These are phyloP conservation scores for Bombus superbus DNA, from an alignment of 1,140 invertebrate genomes.

Conservation along the genomic window DNA sequence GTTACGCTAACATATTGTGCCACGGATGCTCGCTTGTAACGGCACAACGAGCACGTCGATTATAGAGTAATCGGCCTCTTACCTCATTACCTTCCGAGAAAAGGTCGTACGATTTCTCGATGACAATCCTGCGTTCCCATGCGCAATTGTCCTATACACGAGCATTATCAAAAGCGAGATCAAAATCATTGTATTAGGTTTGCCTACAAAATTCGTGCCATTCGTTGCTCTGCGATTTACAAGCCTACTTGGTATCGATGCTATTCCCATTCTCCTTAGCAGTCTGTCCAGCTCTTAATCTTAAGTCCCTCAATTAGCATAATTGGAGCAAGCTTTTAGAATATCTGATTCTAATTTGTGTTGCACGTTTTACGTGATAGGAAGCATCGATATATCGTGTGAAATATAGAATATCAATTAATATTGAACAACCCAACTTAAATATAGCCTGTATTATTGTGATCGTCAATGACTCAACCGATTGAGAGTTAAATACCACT, in stretches of 20 bases:
- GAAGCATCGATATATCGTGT: no score
- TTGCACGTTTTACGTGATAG: no score
- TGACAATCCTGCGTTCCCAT: slow-evolving; percentile 32
- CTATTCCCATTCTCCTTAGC: no score
- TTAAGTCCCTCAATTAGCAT: no score
- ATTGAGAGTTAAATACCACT: not conserved
- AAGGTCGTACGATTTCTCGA: slow-evolving; percentile 46
- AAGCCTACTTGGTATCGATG: not conserved
- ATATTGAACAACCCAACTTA: no score
- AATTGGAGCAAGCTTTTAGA: no score
- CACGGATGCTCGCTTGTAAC: slow-evolving; percentile 15
- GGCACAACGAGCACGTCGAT: slow-evolving; percentile 45
- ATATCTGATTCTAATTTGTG: no score
- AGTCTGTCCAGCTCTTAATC: no score
- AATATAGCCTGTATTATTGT: no score
- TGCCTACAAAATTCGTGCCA: not conserved
- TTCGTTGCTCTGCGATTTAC: not conserved
- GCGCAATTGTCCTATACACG: slow-evolving; percentile 21
- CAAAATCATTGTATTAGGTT: slow-evolving; percentile 10
- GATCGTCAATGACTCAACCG: not conserved
- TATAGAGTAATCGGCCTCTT: slow-evolving; percentile 52
- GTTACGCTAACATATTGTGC: slow-evolving; percentile 28
- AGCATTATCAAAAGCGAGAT: slow-evolving; percentile 33
- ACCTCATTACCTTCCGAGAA: slow-evolving; percentile 54
- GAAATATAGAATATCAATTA: not conserved